A percentile compares a stretch with the other conserved stretches of the same genome.
These are phyloP conservation scores for Pandion haliaetus DNA, from an alignment of 2,113 vertebrate genomes.

Conservation along the genomic window DNA sequence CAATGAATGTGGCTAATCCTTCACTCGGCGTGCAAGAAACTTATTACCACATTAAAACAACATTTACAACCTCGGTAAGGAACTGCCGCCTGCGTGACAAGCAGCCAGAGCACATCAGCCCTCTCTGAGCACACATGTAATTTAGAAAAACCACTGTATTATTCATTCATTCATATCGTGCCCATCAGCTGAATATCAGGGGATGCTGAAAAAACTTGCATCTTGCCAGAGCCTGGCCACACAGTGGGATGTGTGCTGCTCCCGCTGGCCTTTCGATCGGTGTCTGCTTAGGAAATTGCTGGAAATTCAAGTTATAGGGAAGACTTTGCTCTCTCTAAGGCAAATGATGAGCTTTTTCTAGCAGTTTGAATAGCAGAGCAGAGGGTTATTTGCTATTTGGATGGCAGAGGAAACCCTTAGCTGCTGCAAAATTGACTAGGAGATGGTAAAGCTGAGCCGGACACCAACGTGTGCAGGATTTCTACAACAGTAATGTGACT, in stretches of 20 bases:
- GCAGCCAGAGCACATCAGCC: not conserved
- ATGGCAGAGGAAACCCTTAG: not conserved
- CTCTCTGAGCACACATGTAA: not conserved
- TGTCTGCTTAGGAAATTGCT: not conserved
- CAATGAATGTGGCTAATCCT: not conserved
- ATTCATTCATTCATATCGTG: not conserved
- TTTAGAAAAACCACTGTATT: not conserved
- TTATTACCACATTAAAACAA: not conserved
- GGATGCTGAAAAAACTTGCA: not conserved
- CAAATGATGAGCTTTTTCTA: not conserved
- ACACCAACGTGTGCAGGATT: not conserved
- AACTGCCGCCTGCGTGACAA: not conserved
- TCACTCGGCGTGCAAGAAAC: not conserved
- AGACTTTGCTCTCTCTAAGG: not conserved
- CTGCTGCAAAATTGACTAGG: not conserved
- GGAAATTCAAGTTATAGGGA: not conserved
- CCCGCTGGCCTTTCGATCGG: fast-evolving
- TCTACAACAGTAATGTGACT: fast-evolving
- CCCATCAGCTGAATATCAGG: not conserved
- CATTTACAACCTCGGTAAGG: not conserved
- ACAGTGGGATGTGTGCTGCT: not conserved
- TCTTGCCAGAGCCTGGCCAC: not conserved
- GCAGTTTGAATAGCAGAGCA: not conserved
- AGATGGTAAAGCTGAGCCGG: not conserved
- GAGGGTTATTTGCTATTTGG: not conserved